These are phyloP conservation scores for Parotia lawesii DNA, from an alignment of 2,113 vertebrate genomes.

Conservation along the genomic window DNA sequence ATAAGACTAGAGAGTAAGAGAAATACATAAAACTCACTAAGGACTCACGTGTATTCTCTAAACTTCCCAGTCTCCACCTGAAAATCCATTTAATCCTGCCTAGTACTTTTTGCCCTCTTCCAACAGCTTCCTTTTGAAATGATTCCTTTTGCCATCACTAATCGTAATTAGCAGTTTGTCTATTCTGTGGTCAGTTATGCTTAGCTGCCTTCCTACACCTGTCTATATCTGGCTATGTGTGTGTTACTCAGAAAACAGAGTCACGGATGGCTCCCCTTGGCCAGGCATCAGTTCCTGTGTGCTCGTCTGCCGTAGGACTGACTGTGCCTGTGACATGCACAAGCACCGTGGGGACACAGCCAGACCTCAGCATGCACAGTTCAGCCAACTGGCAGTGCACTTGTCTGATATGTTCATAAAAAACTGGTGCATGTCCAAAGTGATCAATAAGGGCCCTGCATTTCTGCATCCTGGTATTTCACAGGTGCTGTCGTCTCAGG, in stretches of 20 bases:
- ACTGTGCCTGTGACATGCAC: not conserved
- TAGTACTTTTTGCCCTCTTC: not conserved
- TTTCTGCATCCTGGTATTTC: not conserved
- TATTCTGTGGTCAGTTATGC: slow-evolving; percentile 24
- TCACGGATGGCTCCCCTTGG: slow-evolving; percentile 11
- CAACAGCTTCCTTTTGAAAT: not conserved
- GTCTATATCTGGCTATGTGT: not conserved
- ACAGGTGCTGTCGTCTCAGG: not conserved
- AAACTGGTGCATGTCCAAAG: not conserved
- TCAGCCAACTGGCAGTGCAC: not conserved
- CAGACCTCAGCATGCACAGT: not conserved
- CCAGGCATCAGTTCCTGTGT: slow-evolving; percentile 21
- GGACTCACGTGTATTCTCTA: not conserved
- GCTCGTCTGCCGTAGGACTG: not conserved
- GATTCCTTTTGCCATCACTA: not conserved
- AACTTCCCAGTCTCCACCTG: not conserved
- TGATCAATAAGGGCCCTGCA: not conserved
- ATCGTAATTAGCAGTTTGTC: not conserved
- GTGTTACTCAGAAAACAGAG: not conserved
- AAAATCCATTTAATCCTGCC: not conserved
- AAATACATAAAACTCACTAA: not conserved
- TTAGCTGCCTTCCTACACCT: slow-evolving; percentile 23
- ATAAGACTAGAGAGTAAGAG: not conserved
- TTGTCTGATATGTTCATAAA: not conserved
- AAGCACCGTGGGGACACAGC: not conserved